phyloP scores from a whole-genome alignment of 2,797 vertebrate species.

The Sebastes iracundus region DNA sequence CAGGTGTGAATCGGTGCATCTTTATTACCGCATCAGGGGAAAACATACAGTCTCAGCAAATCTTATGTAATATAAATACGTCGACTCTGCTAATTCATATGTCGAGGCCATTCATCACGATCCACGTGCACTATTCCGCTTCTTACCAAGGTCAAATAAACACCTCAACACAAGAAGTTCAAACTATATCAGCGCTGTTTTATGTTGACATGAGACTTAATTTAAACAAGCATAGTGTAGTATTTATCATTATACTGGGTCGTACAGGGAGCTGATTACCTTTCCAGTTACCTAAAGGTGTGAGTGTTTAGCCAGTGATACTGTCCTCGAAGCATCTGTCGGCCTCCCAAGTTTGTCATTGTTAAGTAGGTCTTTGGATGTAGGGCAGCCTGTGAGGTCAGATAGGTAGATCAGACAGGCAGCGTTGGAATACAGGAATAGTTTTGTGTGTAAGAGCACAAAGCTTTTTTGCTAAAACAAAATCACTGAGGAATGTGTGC shows the following conservation, averaged over 20 bases:
- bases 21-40: not conserved
- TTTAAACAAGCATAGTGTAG: not conserved
- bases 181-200: not conserved
- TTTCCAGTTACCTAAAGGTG: too few relatives aligned
- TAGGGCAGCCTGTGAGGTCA: conserved; percentile 48
- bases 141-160: not conserved
- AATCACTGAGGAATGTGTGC: not conserved
- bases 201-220: not conserved
- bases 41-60: not conserved
- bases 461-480: not conserved
- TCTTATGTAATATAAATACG: not conserved
- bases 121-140: not conserved
- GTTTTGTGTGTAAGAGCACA: not conserved
- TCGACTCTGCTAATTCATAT: not conserved
- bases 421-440: not conserved
- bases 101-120: not conserved
- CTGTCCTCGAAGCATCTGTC: conserved; percentile 8
- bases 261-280: too few relatives aligned
- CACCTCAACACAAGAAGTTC: not conserved
- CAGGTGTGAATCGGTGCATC: not conserved
- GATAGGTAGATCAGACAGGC: conserved; percentile 25
- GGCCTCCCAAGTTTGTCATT: conserved; percentile 2
- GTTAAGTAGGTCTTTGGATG: conserved; percentile 48
- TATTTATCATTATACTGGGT: not conserved
- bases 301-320: not conserved